Base-by-base conservation (phyloP, 2,113 vertebrate genomes). In the Chaetodon auriga region DNA sequence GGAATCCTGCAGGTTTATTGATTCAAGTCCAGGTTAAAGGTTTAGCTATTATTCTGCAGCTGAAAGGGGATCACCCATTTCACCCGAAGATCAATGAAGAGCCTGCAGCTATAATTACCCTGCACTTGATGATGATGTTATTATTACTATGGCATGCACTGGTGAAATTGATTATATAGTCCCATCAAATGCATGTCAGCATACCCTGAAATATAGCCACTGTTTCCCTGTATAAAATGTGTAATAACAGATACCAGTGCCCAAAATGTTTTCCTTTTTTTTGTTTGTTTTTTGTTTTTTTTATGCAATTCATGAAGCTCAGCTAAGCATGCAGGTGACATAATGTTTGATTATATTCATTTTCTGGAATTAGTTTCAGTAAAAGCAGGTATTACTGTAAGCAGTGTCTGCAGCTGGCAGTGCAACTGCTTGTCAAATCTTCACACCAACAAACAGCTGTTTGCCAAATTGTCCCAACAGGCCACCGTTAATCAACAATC, bases 91-190 rank as follows among this genome's bases (percentile, higher is more conserved):
- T 95, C 95, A 95, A 96, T 95, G 91, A 88, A 84, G 64, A 84
- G 89, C 93, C 93, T 80, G 85, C 76, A 93, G 94, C 89, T 89
- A 93, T 93, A 94, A 94, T 95, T 94, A 94, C 90, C 73, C 89
- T 82, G 80, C 80, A 83, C 75, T 89, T 93, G 90, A 93, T 94
- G 89, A 92, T 93, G 89, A 92, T 93, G 92, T 95, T 94, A 94
- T 94, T 93, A 95, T 94, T 94, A 93, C 77, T 75, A 81, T 85
- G 82, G 77, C 82, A 89, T 90, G 78, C 60, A 82, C 80, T 81
- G 66, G 78, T 82, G 71, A 86, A 90, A 93, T 84, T 86, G 88
- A 89, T 87, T 88, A 71, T 54, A 78, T 60, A 74, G 82, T 82
- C 78, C 45, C 81, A 85, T 86, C 64, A 87, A 81, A 89, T 43